Percentiles rank a stretch among this genome's conserved stretches.
Evolutionary conservation across 2,797 vertebrate genomes (phyloP).

Genomic region (Peromyscus aztecus): DNA sequence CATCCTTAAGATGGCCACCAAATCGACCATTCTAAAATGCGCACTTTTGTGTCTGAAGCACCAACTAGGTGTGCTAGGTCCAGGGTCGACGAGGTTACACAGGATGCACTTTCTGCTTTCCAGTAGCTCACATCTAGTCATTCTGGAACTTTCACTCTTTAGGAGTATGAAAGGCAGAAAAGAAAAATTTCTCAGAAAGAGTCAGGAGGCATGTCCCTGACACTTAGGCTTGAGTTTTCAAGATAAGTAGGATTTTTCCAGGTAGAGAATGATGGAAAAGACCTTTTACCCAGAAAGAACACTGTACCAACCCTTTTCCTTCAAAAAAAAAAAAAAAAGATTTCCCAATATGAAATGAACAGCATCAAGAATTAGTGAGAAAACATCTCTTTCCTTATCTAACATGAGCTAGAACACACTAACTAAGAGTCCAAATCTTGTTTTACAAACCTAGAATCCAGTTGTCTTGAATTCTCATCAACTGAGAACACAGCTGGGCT

Average conservation of each 20-base stretch:
- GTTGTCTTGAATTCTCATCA: constrained; percentile 34
- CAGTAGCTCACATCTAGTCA: background rate
- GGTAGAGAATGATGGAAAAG: background rate
- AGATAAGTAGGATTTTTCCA: constrained; percentile 24
- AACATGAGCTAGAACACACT: background rate
- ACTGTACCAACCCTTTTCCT: background rate
- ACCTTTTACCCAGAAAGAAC: background rate
- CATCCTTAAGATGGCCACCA: background rate
- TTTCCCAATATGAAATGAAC: background rate
- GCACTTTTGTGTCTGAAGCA: background rate
- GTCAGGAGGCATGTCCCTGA: background rate
- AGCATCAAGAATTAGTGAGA: constrained; percentile 45
- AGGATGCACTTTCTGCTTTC: background rate
- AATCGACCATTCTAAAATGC: constrained; percentile 20
- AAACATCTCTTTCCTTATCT: constrained; percentile 44
- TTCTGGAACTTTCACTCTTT: background rate
- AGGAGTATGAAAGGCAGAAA: constrained; percentile 14
- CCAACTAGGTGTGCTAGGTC: background rate
- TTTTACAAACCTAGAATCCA: background rate
- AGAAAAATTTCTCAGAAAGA: background rate
- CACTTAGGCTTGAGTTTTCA: background rate
- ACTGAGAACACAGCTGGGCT: constrained; percentile 8
- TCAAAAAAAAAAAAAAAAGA: background rate
- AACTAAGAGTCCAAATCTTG: constrained; percentile 4
- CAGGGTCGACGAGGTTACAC: background rate